Conservation (phyloP, 92 coral and sea anemone species). For the Heteractis magnifica region DNA sequence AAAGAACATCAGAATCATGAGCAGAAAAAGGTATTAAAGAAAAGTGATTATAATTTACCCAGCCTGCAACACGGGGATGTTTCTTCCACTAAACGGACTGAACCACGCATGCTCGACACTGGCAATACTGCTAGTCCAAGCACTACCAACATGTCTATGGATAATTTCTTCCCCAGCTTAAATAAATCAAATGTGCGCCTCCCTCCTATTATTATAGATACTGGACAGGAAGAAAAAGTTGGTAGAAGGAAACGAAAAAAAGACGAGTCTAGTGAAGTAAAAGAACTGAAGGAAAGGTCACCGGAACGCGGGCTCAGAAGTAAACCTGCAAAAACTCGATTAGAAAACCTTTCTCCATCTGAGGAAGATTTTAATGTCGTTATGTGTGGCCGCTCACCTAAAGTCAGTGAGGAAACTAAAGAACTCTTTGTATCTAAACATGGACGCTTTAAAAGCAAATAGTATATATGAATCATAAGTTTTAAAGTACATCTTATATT, state of each 20-base stretch:
- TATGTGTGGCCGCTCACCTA: constrained; percentile 59
- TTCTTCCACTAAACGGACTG: constrained; percentile 5
- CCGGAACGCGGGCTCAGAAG: not conserved
- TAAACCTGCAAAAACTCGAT: constrained; percentile 16
- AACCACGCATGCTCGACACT: constrained; percentile 11
- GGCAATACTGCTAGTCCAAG: constrained; percentile 30
- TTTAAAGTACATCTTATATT: too few relatives aligned
- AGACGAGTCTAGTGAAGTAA: constrained; percentile 5
- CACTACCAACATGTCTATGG: not conserved
- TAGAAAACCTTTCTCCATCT: constrained; percentile 7
- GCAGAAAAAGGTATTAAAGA: constrained; percentile 14
- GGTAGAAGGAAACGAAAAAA: constrained; percentile 32
- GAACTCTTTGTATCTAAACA: constrained; percentile 56
- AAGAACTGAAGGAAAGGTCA: constrained; percentile 5
- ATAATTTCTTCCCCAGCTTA: not conserved
- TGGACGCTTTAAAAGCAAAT: constrained; percentile 63
- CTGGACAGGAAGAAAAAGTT: constrained; percentile 24
- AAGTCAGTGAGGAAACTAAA: constrained; percentile 7
- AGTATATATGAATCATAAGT: too few relatives aligned
- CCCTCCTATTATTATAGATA: constrained; percentile 42
- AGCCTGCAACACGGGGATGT: constrained; percentile 35
- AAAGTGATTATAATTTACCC: constrained; percentile 34
- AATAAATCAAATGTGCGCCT: constrained; percentile 16
- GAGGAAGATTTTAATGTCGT: constrained; percentile 56
- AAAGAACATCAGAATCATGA: constrained; percentile 9